Evolutionary conservation across 2,888 invertebrate species (phyloP).

Genomic region (Miltochrista miniata): DNA sequence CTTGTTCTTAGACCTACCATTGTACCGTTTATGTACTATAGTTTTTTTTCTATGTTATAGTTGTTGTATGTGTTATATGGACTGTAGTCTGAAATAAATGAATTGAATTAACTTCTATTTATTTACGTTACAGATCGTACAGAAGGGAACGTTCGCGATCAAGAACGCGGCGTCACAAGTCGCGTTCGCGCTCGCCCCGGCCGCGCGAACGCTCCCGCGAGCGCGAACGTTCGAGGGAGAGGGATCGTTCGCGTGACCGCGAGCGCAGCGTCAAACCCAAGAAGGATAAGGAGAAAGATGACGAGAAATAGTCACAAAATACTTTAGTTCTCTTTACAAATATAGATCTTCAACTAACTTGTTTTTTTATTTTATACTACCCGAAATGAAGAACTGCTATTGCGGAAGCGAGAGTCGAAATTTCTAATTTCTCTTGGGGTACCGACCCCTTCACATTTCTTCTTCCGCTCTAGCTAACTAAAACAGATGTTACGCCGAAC

Average conservation of each 20-base stretch:
- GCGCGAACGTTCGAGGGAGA: constrained; percentile 66
- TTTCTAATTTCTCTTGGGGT: too few species aligned
- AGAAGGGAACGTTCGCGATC: constrained; percentile 87
- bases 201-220: constrained; percentile 68
- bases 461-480: too few species aligned
- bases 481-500: too few species aligned
- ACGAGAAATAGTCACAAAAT: constrained; percentile 81
- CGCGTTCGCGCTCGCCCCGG: constrained; percentile 88
- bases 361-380: neutral
- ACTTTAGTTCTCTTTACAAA: neutral
- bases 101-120: neutral
- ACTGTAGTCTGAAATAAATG: too few species aligned
- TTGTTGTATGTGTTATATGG: too few species aligned
- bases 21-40: too few species aligned
- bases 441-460: too few species aligned
- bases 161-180: constrained; percentile 87
- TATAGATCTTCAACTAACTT: constrained; percentile 17
- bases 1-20: too few species aligned
- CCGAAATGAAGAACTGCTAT: too few species aligned
- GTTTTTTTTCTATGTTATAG: too few species aligned
- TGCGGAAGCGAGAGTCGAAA: too few species aligned
- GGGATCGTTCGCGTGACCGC: constrained; percentile 61
- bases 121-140: constrained; percentile 77
- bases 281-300: constrained; percentile 88
- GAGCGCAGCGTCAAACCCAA: constrained; percentile 83